phyloP scores from a whole-genome alignment of 2,888 invertebrate genomes.

The Drosophila seclusa region DNA sequence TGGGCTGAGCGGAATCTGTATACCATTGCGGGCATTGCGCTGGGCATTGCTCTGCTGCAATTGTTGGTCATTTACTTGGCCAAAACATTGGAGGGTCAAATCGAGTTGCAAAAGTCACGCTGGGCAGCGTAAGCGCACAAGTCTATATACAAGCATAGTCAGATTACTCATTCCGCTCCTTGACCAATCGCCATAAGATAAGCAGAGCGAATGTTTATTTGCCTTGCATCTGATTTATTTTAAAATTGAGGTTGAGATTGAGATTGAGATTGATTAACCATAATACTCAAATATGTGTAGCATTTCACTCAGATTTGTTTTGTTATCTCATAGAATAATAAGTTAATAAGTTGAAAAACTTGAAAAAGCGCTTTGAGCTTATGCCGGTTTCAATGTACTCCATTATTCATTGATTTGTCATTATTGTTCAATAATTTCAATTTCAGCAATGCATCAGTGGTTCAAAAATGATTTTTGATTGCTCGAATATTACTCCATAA shows the following conservation, averaged over 20 bases:
- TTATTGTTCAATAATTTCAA: neutral
- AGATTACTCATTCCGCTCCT: conserved; percentile 1
- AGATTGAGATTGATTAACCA: neutral
- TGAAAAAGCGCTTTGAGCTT: too few species aligned
- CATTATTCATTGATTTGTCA: neutral
- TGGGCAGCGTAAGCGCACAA: conserved; percentile 85
- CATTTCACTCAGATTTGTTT: neutral
- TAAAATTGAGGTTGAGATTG: neutral
- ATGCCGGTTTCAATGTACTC: neutral
- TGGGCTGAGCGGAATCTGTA: conserved; percentile 96
- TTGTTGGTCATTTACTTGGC: conserved; percentile 95
- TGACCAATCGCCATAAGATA: conserved; percentile 15
- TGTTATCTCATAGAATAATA: neutral
- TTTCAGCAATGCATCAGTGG: neutral
- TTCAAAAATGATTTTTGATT: neutral
- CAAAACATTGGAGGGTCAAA: conserved; percentile 95
- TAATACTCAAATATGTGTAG: conserved; percentile 3
- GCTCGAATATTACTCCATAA: neutral
- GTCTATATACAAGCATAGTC: conserved; percentile 10
- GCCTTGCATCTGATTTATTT: neutral
- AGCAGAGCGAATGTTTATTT: neutral
- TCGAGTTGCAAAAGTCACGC: conserved; percentile 93
- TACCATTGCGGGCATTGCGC: conserved; percentile 93
- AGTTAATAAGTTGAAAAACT: neutral
- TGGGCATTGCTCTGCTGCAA: conserved; percentile 93